Evolutionary conservation across 2,888 invertebrate species (phyloP).

Genomic region (Ectemnius lituratus): DNA sequence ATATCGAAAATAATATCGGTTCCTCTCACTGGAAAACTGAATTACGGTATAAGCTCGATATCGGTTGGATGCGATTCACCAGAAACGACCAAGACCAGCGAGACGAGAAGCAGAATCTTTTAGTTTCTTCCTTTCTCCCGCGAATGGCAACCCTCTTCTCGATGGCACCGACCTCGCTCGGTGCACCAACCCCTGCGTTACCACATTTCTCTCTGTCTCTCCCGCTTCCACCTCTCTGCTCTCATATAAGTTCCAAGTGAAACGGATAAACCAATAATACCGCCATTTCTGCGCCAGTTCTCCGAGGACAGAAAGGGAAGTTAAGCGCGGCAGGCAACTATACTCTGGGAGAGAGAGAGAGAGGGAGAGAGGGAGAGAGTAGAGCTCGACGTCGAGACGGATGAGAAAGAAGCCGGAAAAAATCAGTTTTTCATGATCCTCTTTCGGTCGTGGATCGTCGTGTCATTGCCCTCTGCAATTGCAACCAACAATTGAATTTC

Average conservation of each 20-base stretch:
- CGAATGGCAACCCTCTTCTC: neutral
- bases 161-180: no score
- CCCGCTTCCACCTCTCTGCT: slow-evolving; percentile 9
- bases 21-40: slow-evolving; percentile 58
- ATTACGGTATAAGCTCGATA: slow-evolving; percentile 60
- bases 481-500: slow-evolving; percentile 46
- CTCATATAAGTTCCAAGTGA: slow-evolving; percentile 34
- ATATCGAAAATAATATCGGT: slow-evolving; percentile 69
- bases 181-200: no score
- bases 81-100: slow-evolving; percentile 16
- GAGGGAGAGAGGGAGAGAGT: neutral
- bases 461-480: slow-evolving; percentile 35
- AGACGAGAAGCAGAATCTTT: no score
- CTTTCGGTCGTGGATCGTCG: slow-evolving; percentile 33
- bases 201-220: neutral
- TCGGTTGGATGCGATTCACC: slow-evolving; percentile 53
- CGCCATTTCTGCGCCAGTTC: slow-evolving; percentile 59
- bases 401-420: slow-evolving; percentile 19
- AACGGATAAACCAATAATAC: slow-evolving; percentile 71
- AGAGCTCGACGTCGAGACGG: neutral
- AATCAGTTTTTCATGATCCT: slow-evolving; percentile 51
- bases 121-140: neutral
- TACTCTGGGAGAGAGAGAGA: neutral
- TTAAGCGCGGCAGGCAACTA: no score
- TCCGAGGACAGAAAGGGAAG: slow-evolving; percentile 40